These are phyloP conservation scores for Nerophis lumbriciformis DNA, from an alignment of 2,113 vertebrate genomes.

Conservation along the genomic window DNA sequence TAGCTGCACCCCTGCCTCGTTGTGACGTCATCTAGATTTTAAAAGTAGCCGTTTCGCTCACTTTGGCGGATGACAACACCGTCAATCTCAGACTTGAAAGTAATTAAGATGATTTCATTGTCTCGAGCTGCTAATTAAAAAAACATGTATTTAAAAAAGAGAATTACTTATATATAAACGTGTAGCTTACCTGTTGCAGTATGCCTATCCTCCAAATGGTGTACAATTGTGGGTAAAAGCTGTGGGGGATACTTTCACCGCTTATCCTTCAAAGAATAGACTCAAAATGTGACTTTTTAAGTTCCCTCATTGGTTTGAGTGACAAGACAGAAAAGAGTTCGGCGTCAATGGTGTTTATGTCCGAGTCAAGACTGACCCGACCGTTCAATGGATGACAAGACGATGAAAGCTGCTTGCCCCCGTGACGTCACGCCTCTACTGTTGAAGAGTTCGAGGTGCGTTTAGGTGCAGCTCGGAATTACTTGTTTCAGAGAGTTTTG, in stretches of 20 bases:
- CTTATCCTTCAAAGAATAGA: constrained; percentile 15
- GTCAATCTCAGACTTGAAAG: background rate
- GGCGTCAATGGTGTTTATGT: constrained; percentile 1
- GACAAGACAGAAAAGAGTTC: constrained; percentile 10
- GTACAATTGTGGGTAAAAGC: background rate
- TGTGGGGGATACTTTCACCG: constrained; percentile 29
- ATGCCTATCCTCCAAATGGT: background rate
- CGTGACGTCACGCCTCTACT: constrained; percentile 58
- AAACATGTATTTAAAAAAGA: background rate
- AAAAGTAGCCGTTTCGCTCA: background rate
- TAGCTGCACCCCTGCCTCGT: constrained; percentile 2
- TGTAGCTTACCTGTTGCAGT: constrained; percentile 1
- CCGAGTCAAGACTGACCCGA: constrained; percentile 10
- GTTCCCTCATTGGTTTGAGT: constrained; percentile 31
- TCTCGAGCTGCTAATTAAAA: background rate
- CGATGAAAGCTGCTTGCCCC: background rate
- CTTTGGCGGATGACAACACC: too few species aligned
- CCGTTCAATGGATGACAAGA: background rate
- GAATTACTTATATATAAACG: background rate
- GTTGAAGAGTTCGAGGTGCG: constrained; percentile 23
- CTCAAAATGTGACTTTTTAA: background rate
- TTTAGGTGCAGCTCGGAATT: constrained; percentile 43
- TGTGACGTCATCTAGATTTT: background rate
- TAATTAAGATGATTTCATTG: background rate
- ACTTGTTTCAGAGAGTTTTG: background rate